These are phyloP conservation scores for Aphelenchoides avenae DNA, from an alignment of 1,140 invertebrate genomes.

Conservation along the genomic window DNA sequence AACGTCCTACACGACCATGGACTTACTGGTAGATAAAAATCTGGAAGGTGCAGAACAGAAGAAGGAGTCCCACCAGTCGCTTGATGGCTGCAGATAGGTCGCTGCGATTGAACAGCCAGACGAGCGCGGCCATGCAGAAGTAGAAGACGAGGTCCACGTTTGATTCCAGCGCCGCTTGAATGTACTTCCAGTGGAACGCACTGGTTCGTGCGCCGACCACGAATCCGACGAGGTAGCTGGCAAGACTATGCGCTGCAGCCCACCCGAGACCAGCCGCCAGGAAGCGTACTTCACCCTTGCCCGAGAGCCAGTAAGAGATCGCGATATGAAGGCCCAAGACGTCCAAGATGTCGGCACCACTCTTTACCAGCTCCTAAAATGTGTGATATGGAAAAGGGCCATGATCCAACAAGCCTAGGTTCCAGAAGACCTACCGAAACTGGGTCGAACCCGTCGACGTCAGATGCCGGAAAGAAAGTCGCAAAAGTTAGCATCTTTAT, in stretches of 20 bases:
- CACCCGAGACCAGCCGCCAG: slow-evolving; percentile 27
- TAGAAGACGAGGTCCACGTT: slow-evolving; percentile 30
- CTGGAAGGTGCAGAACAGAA: slow-evolving; percentile 30
- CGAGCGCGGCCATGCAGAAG: slow-evolving; percentile 26
- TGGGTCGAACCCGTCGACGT: slow-evolving; percentile 12
- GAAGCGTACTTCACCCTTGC: slow-evolving; percentile 24
- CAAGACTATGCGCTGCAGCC: slow-evolving; percentile 18
- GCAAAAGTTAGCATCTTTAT: slow-evolving; percentile 30
- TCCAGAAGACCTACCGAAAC: slow-evolving; percentile 14
- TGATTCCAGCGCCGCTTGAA: slow-evolving; percentile 30
- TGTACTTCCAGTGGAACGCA: slow-evolving; percentile 25
- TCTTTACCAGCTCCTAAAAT: slow-evolving; percentile 29
- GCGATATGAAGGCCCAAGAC: slow-evolving; percentile 30
- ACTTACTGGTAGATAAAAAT: slow-evolving; percentile 29
- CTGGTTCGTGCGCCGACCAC: slow-evolving; percentile 22
- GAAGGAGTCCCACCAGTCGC: slow-evolving; percentile 15
- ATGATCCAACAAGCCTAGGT: not conserved
- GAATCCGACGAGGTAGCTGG: slow-evolving; percentile 24
- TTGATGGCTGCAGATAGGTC: slow-evolving; percentile 1
- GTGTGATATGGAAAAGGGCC: not conserved
- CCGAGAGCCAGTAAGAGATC: slow-evolving; percentile 24
- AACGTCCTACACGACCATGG: slow-evolving; percentile 2
- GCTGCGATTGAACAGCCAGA: slow-evolving; percentile 31
- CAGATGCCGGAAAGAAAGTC: slow-evolving; percentile 27
- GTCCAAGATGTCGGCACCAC: slow-evolving; percentile 24